Evolutionary conservation across 1,140 invertebrate species (phyloP).

Genomic region (Maconellicoccus hirsutus): DNA sequence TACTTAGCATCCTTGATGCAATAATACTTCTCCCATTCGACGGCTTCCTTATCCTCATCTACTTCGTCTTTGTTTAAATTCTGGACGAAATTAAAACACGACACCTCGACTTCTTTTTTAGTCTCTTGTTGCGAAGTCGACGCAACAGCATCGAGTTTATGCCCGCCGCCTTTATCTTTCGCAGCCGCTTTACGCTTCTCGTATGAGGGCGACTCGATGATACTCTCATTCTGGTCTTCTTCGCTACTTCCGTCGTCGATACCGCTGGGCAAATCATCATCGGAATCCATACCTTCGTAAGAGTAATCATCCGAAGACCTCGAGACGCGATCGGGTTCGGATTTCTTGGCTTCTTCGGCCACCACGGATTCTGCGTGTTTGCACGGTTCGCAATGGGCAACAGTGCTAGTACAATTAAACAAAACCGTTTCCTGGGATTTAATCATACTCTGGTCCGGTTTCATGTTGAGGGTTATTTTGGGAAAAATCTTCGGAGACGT

Average conservation of each 20-base stretch:
- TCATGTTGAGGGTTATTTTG: background rate
- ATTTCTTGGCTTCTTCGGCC: background rate
- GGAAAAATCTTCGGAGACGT: background rate
- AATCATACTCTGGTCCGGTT: background rate
- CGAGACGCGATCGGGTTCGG: background rate
- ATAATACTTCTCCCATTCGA: background rate
- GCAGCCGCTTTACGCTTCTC: background rate
- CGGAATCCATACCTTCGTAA: background rate
- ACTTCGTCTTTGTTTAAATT: background rate
- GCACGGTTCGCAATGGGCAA: background rate
- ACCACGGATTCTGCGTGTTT: background rate
- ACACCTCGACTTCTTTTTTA: background rate
- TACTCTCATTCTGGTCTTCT: background rate
- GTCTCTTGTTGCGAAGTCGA: background rate
- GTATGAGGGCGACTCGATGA: background rate
- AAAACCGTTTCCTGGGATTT: background rate
- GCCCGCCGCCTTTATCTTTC: no score
- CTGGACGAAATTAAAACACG: background rate
- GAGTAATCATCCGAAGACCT: background rate
- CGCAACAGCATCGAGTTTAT: background rate
- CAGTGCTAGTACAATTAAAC: background rate
- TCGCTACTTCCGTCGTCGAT: background rate
- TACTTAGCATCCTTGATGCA: conserved; percentile 13
- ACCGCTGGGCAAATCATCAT: background rate
- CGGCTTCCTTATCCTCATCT: background rate